A percentile compares a stretch with the other conserved stretches of the same genome.
Evolutionary conservation across 2,113 vertebrate genomes (phyloP).

Genomic region (Antennarius striatus): DNA sequence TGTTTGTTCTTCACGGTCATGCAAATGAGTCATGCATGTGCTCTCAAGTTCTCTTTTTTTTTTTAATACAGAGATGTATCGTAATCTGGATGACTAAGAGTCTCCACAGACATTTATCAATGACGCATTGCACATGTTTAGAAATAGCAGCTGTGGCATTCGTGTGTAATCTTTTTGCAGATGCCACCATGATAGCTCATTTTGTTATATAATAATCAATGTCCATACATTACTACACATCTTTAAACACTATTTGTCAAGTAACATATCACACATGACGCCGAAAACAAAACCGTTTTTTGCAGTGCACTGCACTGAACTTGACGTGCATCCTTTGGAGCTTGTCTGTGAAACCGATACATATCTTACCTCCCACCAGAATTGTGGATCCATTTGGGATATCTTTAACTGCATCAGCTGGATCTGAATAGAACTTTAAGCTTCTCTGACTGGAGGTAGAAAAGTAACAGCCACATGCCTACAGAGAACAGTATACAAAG

Average conservation of each 20-base stretch:
- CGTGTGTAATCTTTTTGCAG: constrained; percentile 1
- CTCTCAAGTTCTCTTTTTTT: no score
- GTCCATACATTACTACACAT: background rate
- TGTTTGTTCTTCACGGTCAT: no score
- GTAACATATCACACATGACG: no score
- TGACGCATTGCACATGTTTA: constrained; percentile 50
- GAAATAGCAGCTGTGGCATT: constrained; percentile 59
- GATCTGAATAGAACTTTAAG: constrained; percentile 87
- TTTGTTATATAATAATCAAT: background rate
- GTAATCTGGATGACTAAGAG: no score
- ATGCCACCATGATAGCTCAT: background rate
- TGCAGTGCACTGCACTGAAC: no score
- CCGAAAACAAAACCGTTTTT: no score
- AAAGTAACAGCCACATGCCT: constrained; percentile 85
- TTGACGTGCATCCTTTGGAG: background rate
- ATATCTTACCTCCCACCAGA: constrained; percentile 91
- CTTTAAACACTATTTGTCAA: background rate
- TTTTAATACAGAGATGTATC: no score
- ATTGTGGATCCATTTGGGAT: constrained; percentile 89
- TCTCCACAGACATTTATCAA: constrained; percentile 35
- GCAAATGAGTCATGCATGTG: no score
- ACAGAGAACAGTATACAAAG: constrained; percentile 31
- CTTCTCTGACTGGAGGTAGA: constrained; percentile 81
- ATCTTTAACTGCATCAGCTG: constrained; percentile 92
- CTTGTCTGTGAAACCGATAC: background rate